Evolutionary conservation across 1,140 invertebrate genomes (phyloP), one percentile per base, ranked within the genome.

Genomic region (Dreissena rostriformis): DNA sequence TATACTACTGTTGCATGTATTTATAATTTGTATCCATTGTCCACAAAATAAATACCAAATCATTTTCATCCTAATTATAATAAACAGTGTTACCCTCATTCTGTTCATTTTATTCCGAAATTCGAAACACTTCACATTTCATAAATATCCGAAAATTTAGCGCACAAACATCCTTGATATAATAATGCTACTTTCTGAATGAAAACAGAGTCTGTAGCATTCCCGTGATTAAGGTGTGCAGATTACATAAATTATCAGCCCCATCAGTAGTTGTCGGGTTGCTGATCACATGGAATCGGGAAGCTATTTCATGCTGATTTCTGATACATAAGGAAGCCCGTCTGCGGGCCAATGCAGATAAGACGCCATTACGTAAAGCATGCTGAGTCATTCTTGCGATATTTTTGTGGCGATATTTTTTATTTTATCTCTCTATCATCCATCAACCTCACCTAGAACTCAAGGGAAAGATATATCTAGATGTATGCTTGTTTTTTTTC

Each of bases 291-390:
- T 61, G 57, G 57, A 61, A 61, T 61, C 57, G 57, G 11, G 12
- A 61, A 61, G 17, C 17, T 12, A 61, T 61, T 61, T 5, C 57
- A 61, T 61, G 11, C 57, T 61, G 57, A 61, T 61, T 61, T 24
- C 22, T 61, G 57, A 11, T 61, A 61, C n/a, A 61, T 61, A 24
- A n/a, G 22, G 17, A 61, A 61, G 12, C 57, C 11, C 57, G 57
- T 61, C 57, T 61, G 57, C 57, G 17, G 17, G 17, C 17, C 17
- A n/a, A n/a, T 61, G 17, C 57, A 61, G 57, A 61, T 61, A 61
- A 61, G 57, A 61, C 57, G 57, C 57, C 57, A 61, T 61, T 61
- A 61, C 57, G 57, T 11, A 61, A 61, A 61, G 12, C 57, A 61
- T 61, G 57, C 57, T 61, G 57, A 61, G 57, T 61, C 57, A 61